Base-by-base conservation (phyloP, 1,140 invertebrate species). In the Lysiphlebus fabarum region DNA sequence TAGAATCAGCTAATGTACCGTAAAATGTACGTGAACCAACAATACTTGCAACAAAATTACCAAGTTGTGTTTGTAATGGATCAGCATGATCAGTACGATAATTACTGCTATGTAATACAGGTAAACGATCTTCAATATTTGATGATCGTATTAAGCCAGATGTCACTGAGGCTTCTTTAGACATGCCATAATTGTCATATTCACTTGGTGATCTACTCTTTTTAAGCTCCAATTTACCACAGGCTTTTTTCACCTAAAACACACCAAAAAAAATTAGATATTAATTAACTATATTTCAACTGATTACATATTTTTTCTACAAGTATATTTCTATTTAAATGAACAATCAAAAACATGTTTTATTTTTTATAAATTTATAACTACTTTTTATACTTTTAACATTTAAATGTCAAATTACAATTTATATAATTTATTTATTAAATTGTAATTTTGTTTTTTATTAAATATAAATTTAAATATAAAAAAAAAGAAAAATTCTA, bases 11-110 rank as follows among this genome's bases (percentile, higher is more conserved):
- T 5, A 91, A 71, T 57, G 83, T 84, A 11, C 80, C 81, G 67
- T 89, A 90, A 67, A 90, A 88, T 50, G 86, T 85, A 61, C 85
- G 85, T n/a, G 84, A 88, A 61, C 83, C 82, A 11, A 81, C 79
- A 43, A 89, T 81, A 38, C 84, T 85, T 4, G 84, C 83, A 38
- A 88, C 75, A 70, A 89, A 88, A 61, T 85, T 83, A 38, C 83
- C 79, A 42, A 89, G 79, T 61, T 86, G 83, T 4, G 69, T 63
- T 65, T 76, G 74, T 43, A 78, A 65, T 2, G 17, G 17, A 26
- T 26, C 53, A 73, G 68, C 42, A 60, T 63, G 33, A 66, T 63
- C 45, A 63, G 41, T 33, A 62, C 67, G 56, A 61, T 67, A 57
- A 65, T 66, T 34, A 65, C 47, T 60, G 51, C 14, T 53, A 36